Evolutionary conservation across 1,140 invertebrate species (phyloP).

Genomic region (Drosophila paulistorum): DNA sequence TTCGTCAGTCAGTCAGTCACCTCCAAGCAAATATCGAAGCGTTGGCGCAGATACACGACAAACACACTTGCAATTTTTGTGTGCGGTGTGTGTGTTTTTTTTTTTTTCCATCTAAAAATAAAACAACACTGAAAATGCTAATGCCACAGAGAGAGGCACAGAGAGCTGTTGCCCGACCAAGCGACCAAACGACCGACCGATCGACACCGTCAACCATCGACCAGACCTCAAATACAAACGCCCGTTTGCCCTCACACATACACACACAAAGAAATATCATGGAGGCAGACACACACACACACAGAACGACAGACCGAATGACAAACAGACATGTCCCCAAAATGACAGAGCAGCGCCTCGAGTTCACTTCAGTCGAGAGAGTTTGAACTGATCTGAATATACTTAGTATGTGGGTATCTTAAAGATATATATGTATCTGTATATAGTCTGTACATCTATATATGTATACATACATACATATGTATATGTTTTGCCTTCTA

Average conservation of each 20-base stretch:
- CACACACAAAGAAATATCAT: conserved; percentile 32
- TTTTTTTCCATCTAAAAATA: conserved; percentile 73
- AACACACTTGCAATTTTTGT: conserved; percentile 25
- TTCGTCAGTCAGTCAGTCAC: conserved; percentile 58
- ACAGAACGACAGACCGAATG: conserved; percentile 11
- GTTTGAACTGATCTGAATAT: conserved; percentile 57
- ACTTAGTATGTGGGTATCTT: conserved; percentile 21
- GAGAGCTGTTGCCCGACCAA: conserved; percentile 43
- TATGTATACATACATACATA: background rate
- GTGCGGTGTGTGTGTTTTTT: conserved; percentile 51
- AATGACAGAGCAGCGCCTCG: conserved; percentile 55
- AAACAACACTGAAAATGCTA: conserved; percentile 70
- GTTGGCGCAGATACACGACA: conserved; percentile 43
- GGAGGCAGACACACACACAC: conserved; percentile 37
- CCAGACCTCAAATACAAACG: conserved; percentile 59
- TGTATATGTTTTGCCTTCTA: conserved; percentile 8
- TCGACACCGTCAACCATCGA: conserved; percentile 63
- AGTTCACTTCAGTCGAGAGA: conserved; percentile 59
- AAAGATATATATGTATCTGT: conserved; percentile 13
- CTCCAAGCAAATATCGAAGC: conserved; percentile 49
- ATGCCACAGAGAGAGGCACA: conserved; percentile 45
- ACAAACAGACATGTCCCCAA: conserved; percentile 34
- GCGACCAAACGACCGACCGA: conserved; percentile 56
- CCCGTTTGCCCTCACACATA: conserved; percentile 55
- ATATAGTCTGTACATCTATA: conserved; percentile 2